Base-by-base conservation (phyloP, 2,113 vertebrate species). In the Antechinus stuartii region DNA sequence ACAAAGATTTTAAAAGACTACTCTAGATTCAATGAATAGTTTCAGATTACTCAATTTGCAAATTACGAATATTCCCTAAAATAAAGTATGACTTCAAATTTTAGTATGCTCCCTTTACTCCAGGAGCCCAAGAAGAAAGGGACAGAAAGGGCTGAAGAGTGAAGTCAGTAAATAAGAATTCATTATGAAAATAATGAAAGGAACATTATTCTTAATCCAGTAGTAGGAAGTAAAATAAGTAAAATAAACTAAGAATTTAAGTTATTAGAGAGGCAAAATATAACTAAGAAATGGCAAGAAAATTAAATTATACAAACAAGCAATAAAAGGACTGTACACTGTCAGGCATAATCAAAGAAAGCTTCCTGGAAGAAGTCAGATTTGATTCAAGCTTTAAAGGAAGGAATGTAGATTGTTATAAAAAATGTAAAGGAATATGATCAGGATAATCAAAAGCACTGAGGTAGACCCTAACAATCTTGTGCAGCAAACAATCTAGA, bases 101-200 rank as follows among this genome's bases (percentile, higher is more conserved):
- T 76, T n/a, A n/a, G 4, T 4, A 76, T 76, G 61, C 4, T n/a
- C 5, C 61, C 30, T 35, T 76, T n/a, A 16, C 61, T n/a, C 61
- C 61, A 76, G 61, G 14, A 76, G 30, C 61, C 61, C 35, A 19
- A 76, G 35, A n/a, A 19, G 14, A n/a, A 76, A n/a, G 14, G 12
- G 35, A n/a, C 30, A 76, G 14, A 76, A 5, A 76, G 14, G 26
- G 24, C 24, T 56, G 24, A n/a, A 76, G 35, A 76, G 61, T n/a
- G 12, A 76, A 91, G 54, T 55, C n/a, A 91, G n/a, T 90, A 94
- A 93, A 91, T 55, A 95, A 91, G 92, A 54, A 92, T n/a, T 94
- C 91, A 96, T 52, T 91, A 55, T 49, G 53, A 47, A 52, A 95
- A 84, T 10, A 27, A 8, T 52, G 8, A 46, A 25, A 30, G 76